Percentiles rank a stretch among this genome's conserved stretches.
Conservation (phyloP, 2,888 invertebrate species). For the Hirtodrosophila trivittata region DNA sequence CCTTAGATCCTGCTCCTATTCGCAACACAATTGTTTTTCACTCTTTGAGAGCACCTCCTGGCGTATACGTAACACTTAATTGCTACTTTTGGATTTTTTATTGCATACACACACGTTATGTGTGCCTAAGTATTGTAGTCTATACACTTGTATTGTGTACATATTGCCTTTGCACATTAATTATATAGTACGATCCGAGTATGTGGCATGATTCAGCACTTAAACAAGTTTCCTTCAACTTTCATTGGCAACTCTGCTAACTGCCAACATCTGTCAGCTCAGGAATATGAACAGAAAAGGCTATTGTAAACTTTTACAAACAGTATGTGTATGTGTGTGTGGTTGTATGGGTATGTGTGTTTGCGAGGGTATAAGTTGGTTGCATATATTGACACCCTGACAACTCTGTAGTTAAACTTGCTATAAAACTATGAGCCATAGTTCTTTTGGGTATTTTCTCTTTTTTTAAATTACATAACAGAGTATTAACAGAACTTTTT, state of each 20-base stretch:
- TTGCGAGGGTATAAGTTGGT: too few species aligned
- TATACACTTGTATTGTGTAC: neutral
- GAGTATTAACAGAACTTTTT: too few species aligned
- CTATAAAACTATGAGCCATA: too few species aligned
- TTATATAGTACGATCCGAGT: slow-evolving; percentile 34
- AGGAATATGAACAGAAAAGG: slow-evolving; percentile 23
- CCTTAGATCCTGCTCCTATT: slow-evolving; percentile 17
- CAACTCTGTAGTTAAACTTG: too few species aligned
- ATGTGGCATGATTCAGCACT: slow-evolving; percentile 57
- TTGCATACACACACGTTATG: slow-evolving; percentile 1
- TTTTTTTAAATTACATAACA: too few species aligned
- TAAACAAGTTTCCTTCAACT: slow-evolving; percentile 44
- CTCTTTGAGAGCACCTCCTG: slow-evolving; percentile 20
- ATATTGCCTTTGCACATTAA: slow-evolving; percentile 49
- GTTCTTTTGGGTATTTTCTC: too few species aligned
- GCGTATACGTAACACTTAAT: slow-evolving; percentile 68
- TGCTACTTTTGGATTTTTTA: slow-evolving; percentile 46
- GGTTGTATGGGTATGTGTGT: slow-evolving; percentile 5
- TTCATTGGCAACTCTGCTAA: slow-evolving; percentile 29
- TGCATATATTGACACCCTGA: too few species aligned
- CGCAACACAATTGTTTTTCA: slow-evolving; percentile 12
- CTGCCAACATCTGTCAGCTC: slow-evolving; percentile 42
- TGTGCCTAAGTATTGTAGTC: slow-evolving; percentile 3
- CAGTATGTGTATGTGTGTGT: slow-evolving; percentile 3
- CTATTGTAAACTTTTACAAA: slow-evolving; percentile 31